phyloP scores from a whole-genome alignment of 2,888 invertebrate species.

The Ischnura elegans region DNA sequence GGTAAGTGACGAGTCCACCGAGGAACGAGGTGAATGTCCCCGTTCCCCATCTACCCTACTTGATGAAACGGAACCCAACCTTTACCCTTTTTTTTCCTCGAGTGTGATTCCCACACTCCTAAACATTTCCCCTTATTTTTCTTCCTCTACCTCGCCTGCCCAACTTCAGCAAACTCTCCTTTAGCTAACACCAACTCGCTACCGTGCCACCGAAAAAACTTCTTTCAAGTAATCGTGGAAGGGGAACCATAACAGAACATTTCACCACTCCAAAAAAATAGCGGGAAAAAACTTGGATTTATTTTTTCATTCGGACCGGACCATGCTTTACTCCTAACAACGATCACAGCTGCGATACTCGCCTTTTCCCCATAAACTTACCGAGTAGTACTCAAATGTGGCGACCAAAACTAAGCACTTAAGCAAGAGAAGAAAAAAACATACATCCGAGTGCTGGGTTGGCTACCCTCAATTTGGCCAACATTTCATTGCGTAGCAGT shows the following conservation, averaged over 20 bases:
- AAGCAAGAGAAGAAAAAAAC: too few relatives aligned
- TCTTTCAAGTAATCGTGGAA: background rate
- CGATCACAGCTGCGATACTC: background rate
- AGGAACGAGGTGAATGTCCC: background rate
- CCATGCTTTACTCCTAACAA: background rate
- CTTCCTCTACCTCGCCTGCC: background rate
- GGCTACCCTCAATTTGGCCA: too few relatives aligned
- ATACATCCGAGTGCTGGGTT: too few relatives aligned
- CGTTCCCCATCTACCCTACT: background rate
- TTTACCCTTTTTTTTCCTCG: background rate
- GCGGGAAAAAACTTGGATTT: background rate
- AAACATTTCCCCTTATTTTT: background rate
- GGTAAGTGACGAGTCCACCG: too few relatives aligned
- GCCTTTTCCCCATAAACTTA: background rate
- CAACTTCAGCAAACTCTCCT: background rate
- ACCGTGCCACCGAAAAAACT: conserved; percentile 7
- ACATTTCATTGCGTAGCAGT: too few relatives aligned
- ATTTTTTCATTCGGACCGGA: background rate
- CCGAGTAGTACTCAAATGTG: too few relatives aligned
- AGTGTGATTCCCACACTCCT: background rate
- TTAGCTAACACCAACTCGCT: background rate
- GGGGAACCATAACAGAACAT: background rate
- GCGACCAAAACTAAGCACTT: too few relatives aligned
- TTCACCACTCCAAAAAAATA: background rate
- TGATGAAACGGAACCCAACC: background rate